Conservation (phyloP, 2,888 invertebrate genomes). For the Sminthurinus aureus region DNA sequence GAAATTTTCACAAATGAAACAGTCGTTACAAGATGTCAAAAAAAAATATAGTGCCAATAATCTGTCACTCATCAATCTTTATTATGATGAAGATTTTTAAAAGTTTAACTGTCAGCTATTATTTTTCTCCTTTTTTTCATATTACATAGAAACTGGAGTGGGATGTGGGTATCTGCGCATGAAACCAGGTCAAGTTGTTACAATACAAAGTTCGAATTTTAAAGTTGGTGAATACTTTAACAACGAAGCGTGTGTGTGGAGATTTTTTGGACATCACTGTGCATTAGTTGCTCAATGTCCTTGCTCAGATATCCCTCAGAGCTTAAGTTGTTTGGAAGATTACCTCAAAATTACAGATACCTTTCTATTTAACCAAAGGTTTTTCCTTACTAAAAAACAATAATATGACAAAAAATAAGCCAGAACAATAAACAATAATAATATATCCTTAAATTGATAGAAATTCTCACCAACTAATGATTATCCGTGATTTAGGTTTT, state of each 20-base stretch:
- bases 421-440: too few species aligned
- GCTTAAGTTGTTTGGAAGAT: conserved; percentile 50
- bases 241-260: conserved; percentile 52
- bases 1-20: not conserved
- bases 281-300: conserved; percentile 47
- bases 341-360: conserved; percentile 51
- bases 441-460: too few species aligned
- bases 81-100: not conserved
- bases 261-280: conserved; percentile 49
- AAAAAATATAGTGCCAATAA: conserved; percentile 32
- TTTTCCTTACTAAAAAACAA: too few species aligned
- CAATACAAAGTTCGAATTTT: conserved; percentile 51
- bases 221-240: conserved; percentile 47
- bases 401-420: too few species aligned
- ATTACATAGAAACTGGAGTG: conserved; percentile 32
- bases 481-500: conserved; percentile 46
- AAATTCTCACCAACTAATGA: not conserved
- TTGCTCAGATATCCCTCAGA: conserved; percentile 49
- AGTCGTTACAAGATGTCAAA: not conserved
- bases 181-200: conserved; percentile 43
- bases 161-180: conserved; percentile 50
- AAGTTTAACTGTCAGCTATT: not conserved
- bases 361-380: conserved; percentile 52
- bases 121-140: too few species aligned
- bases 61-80: conserved; percentile 30